phyloP scores from a whole-genome alignment of 2,888 invertebrate species.

The Drosophila testacea region DNA sequence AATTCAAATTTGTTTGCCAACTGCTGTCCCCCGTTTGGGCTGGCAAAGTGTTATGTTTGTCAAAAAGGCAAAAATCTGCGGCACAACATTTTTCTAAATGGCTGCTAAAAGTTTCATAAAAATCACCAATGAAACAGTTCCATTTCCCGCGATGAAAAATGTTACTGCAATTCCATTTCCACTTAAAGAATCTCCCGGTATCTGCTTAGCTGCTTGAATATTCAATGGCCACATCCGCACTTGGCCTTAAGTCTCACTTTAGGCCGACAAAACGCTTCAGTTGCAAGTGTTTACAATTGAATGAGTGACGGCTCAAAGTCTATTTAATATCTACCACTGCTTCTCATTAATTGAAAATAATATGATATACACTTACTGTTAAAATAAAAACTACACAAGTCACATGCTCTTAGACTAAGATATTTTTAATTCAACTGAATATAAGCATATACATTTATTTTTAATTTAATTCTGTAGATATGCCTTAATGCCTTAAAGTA shows the following conservation, averaged over 20 bases:
- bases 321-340: background rate
- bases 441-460: too few relatives aligned
- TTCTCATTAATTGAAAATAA: background rate
- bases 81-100: conserved; percentile 66
- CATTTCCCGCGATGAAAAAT: conserved; percentile 1
- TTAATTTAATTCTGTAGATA: background rate
- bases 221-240: conserved; percentile 76
- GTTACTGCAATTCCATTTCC: conserved; percentile 20
- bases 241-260: conserved; percentile 58
- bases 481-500: background rate
- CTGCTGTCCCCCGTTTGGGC: conserved; percentile 61
- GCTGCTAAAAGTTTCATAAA: conserved; percentile 70
- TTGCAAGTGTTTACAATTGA: conserved; percentile 6
- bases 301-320: conserved; percentile 7
- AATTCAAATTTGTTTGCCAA: conserved; percentile 84
- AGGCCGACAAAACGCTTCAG: conserved; percentile 55
- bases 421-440: background rate
- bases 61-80: conserved; percentile 39
- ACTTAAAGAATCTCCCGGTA: conserved; percentile 4
- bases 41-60: conserved; percentile 77
- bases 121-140: conserved; percentile 61
- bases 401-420: background rate
- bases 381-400: background rate
- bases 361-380: background rate
- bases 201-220: conserved; percentile 70